A percentile compares a stretch with the other conserved stretches of the same genome.
Conservation (phyloP, 1,140 invertebrate genomes). For the Coboldia fuscipes region DNA sequence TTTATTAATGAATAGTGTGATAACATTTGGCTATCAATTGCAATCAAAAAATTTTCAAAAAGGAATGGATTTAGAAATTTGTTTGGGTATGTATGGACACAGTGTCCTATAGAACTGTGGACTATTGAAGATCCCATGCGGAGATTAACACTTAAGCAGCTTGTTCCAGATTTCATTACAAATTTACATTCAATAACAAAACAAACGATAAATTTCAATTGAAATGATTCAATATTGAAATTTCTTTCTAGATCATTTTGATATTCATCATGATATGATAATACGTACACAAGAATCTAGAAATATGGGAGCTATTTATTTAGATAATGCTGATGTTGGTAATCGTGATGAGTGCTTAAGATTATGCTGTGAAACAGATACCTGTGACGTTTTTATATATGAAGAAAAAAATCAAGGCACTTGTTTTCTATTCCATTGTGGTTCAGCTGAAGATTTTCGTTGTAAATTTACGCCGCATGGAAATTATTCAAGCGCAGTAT, state of each 20-base stretch:
- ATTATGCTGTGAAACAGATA: conserved; percentile 65
- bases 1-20: too few species aligned
- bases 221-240: not conserved
- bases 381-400: conserved; percentile 79
- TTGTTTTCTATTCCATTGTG: conserved; percentile 84
- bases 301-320: conserved; percentile 67
- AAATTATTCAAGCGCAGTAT: conserved; percentile 73
- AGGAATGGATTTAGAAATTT: conserved; percentile 17
- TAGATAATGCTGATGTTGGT: conserved; percentile 63
- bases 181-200: not conserved
- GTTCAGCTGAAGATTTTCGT: conserved; percentile 66
- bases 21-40: too few species aligned
- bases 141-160: too few species aligned
- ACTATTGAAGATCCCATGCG: too few species aligned
- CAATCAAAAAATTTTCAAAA: too few species aligned
- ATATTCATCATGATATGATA: conserved; percentile 70
- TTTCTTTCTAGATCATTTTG: conserved; percentile 40
- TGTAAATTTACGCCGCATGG: conserved; percentile 79
- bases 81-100: conserved; percentile 15
- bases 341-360: conserved; percentile 59
- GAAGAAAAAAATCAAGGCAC: conserved; percentile 78
- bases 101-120: too few species aligned
- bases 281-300: conserved; percentile 75
- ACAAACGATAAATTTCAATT: not conserved
- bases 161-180: not conserved